phyloP scores from a whole-genome alignment of 1,140 invertebrate species.

The Ruditapes philippinarum region DNA sequence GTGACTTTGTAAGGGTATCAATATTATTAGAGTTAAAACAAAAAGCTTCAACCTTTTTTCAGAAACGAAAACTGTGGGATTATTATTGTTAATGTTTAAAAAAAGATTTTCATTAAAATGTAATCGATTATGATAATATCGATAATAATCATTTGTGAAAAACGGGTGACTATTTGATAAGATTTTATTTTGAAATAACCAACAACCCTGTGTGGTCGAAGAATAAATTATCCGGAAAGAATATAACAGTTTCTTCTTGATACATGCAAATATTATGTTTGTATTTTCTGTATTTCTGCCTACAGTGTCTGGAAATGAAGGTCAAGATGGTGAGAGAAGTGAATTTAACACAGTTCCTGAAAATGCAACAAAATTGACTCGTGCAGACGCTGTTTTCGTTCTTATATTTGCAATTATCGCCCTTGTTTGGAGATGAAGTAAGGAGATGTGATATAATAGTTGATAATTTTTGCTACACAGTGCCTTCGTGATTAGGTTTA shows the following conservation, averaged over 20 bases:
- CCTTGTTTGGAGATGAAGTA: slow-evolving; percentile 25
- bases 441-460: not conserved
- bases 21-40: no score
- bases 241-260: not conserved
- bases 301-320: slow-evolving; percentile 45
- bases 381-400: not conserved
- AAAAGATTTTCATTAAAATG: no score
- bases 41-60: no score
- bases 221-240: not conserved
- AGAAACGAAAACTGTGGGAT: no score
- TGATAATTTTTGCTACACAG: not conserved
- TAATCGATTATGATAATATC: no score
- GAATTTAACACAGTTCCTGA: slow-evolving; percentile 11
- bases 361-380: not conserved
- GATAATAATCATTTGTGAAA: no score
- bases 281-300: no score
- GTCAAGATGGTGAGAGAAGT: not conserved
- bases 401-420: slow-evolving; percentile 40
- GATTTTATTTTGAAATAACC: not conserved
- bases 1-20: no score
- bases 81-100: no score
- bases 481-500: not conserved
- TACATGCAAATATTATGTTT: not conserved
- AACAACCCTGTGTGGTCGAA: no score
- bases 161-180: not conserved